These are phyloP conservation scores for Brachystomella parvula DNA, from an alignment of 1,140 invertebrate genomes.

Conservation along the genomic window DNA sequence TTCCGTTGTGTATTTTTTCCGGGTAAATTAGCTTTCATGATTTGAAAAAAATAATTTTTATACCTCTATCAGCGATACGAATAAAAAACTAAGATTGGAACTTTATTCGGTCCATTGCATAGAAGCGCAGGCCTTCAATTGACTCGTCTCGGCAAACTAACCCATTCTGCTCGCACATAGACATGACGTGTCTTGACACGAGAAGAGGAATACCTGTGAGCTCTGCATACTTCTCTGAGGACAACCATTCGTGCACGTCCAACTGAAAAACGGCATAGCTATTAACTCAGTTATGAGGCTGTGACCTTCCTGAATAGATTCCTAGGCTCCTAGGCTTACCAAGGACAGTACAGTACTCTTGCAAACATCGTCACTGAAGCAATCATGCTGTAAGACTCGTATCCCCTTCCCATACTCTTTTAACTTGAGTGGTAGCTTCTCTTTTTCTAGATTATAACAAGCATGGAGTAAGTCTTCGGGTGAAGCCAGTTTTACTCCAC, in stretches of 20 bases:
- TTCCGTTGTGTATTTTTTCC: background rate
- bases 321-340: no score
- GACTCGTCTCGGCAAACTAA: slow-evolving; percentile 86
- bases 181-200: slow-evolving; percentile 74
- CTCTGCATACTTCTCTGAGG: slow-evolving; percentile 76
- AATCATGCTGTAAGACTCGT: slow-evolving; percentile 73
- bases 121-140: slow-evolving; percentile 85
- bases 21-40: background rate
- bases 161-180: slow-evolving; percentile 73
- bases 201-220: slow-evolving; percentile 73
- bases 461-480: slow-evolving; percentile 92
- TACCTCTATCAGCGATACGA: background rate
- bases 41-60: background rate
- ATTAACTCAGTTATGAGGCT: slow-evolving; percentile 20
- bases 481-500: slow-evolving; percentile 79
- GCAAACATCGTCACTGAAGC: slow-evolving; percentile 67
- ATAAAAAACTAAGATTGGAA: slow-evolving; percentile 54
- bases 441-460: slow-evolving; percentile 60
- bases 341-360: slow-evolving; percentile 60
- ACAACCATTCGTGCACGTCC: slow-evolving; percentile 61
- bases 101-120: slow-evolving; percentile 51
- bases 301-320: background rate
- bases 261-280: slow-evolving; percentile 54
- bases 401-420: slow-evolving; percentile 83
- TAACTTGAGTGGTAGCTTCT: slow-evolving; percentile 57